Conservation (phyloP, 2,888 invertebrate genomes). For the Furcula furcula region DNA sequence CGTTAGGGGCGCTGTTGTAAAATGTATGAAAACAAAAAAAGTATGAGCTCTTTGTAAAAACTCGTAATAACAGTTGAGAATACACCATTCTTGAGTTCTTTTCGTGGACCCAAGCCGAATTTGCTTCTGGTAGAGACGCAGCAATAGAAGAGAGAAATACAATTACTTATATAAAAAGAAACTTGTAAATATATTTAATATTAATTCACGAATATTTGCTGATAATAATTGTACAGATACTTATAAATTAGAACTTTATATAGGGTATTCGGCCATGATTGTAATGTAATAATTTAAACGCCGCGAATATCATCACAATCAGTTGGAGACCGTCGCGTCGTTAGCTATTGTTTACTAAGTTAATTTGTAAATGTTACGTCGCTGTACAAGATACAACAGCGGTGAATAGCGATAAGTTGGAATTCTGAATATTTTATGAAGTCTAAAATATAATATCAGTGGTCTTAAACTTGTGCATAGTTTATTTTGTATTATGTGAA, state of each 20-base stretch:
- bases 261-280: slow-evolving; percentile 68
- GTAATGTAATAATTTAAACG: slow-evolving; percentile 49
- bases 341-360: slow-evolving; percentile 60
- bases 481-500: slow-evolving; percentile 87
- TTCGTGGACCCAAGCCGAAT: too few relatives aligned
- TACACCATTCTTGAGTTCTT: too few relatives aligned
- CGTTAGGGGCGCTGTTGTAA: too few relatives aligned
- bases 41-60: too few relatives aligned
- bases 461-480: slow-evolving; percentile 83
- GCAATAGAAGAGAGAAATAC: slow-evolving; percentile 34
- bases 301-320: slow-evolving; percentile 63
- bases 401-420: slow-evolving; percentile 51
- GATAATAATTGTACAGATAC: slow-evolving; percentile 68
- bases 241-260: slow-evolving; percentile 53
- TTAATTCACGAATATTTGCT: slow-evolving; percentile 50
- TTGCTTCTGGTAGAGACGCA: too few relatives aligned
- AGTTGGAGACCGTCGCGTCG: slow-evolving; percentile 56
- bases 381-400: slow-evolving; percentile 25
- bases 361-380: slow-evolving; percentile 47
- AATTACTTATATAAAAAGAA: slow-evolving; percentile 33
- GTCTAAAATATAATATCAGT: slow-evolving; percentile 65
- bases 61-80: too few relatives aligned
- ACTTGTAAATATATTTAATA: slow-evolving; percentile 69
- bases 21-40: too few relatives aligned
- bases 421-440: slow-evolving; percentile 65